Base-by-base conservation (phyloP, 2,888 invertebrate genomes). In the Amphimallon solstitiale region DNA sequence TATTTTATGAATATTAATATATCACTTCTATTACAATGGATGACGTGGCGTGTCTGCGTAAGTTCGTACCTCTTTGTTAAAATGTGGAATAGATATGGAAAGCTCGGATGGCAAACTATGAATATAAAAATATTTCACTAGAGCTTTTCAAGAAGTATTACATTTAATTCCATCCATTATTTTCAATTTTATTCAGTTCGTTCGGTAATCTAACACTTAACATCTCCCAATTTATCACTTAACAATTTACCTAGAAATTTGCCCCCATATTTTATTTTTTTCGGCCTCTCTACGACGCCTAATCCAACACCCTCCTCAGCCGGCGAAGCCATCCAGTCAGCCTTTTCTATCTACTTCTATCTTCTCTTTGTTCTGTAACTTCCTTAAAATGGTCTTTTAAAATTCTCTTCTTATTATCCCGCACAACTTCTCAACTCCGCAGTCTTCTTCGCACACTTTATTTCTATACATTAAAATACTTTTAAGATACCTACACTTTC, bases 161-260 rank as follows among this genome's bases (percentile, higher is more conserved):
- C 19, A 37, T 52, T 52, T 37, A 52, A 52, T 52, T 52, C 52
- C 15, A 17, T 52, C 52, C 35, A 52, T 52, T 52, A 52, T 35
- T 52, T 52, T 52, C 52, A 52, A 52, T 52, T 52, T 52, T 52
- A 15, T 37, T 10, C 52, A 37, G 52, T 52, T 15, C 52, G 17
- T 52, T 52, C 35, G n/a, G 52, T 52, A 52, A 37, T 37, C 34
- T 52, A 15, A 35, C 37, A 35, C 29, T 29, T 29, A 29, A 29
- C 29, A 29, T 29, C 29, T 29, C 9, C 15, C 52, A 37, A 52
- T 52, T 52, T 52, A 52, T 52, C 52, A 52, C 52, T 23, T 52
- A 52, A 52, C 52, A 52, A 52, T 52, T 38, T 52, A 52, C 52
- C 52, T 35, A 35, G 52, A 52, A 52, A 52, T 52, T 52, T 52